Evolutionary conservation across 2,113 vertebrate genomes (phyloP), one percentile per base, ranked within the genome.

Genomic region (Aptenodytes patagonicus): DNA sequence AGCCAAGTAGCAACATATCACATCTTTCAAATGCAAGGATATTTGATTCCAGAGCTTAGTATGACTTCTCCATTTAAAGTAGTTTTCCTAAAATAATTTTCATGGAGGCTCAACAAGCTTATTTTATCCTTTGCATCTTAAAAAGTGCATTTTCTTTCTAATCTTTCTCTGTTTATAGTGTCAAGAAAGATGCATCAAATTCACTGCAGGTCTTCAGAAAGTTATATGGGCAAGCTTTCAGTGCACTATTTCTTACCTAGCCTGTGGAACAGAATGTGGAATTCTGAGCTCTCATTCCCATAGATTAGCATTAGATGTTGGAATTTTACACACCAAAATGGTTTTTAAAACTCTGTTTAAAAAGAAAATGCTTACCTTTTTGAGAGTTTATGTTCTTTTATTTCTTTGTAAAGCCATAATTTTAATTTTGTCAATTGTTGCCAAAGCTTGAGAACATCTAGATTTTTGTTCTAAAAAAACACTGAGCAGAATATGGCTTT

Each of bases 81-180:
- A 84, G 3, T 40, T 86, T 89, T 70, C 47, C 32, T 26, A 44
- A 73, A 84, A 60, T 38, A 26, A 17, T 81, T 70, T 80, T 77
- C 44, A 65, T 1, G 0, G 46, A 17, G 6, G 3, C 4, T 77
- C 4, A 58, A 57, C 89, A 87, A 62, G 0, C 0, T 13, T 40
- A 6, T 66, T 87, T 60, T 79, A 24, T 36, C 28, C 7, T 66
- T 90, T 70, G 4, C 2, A 64, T 25, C 21, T 58, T 81, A 73
- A 72, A 51, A 77, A 57, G 4, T 14, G 1, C 18, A 19, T 73
- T 69, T 65, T 76, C 3, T 28, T 76, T 47, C 29, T n/a, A 20
- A 87, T 70, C 10, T 60, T 2, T 18, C 8, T 31, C 77, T 18
- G 4, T 32, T 7, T 47, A 7, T 29, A 69, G 2, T 25, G 31